These are phyloP conservation scores for Pantherophis guttatus DNA, from an alignment of 2,113 vertebrate species.

Conservation along the genomic window DNA sequence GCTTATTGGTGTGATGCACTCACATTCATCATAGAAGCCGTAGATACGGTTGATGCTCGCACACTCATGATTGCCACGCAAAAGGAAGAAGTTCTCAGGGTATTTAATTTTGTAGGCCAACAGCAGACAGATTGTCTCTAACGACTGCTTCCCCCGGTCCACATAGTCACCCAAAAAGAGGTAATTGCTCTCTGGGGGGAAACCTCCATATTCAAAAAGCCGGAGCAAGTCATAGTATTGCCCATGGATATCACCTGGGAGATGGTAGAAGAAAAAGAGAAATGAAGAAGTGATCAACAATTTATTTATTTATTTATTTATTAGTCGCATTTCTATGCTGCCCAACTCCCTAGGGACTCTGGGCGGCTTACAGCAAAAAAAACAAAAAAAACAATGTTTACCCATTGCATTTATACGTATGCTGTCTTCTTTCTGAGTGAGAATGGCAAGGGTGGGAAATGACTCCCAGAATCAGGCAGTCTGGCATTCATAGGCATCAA, in stretches of 20 bases:
- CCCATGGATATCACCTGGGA: conserved; percentile 89
- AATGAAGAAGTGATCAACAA: background rate
- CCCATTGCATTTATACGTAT: background rate
- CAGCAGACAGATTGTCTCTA: conserved; percentile 95
- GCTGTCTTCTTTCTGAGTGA: background rate
- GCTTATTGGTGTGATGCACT: conserved; percentile 43
- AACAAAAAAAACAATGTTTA: background rate
- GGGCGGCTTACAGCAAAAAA: too few species aligned
- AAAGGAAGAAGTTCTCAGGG: conserved; percentile 92
- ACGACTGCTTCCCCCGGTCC: conserved; percentile 82
- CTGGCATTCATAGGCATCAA: background rate
- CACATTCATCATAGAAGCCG: conserved; percentile 95
- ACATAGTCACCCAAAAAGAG: conserved; percentile 84
- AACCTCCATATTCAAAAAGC: conserved; percentile 94
- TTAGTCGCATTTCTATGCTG: too few species aligned
- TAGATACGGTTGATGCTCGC: conserved; percentile 99
- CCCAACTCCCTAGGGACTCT: too few species aligned
- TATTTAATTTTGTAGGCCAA: conserved; percentile 88
- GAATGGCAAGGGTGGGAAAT: background rate
- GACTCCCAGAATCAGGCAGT: background rate
- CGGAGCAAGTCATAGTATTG: conserved; percentile 94
- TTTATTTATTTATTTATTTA: background rate
- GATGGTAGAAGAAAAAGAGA: background rate
- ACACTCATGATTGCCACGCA: conserved; percentile 95
- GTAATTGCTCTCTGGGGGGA: conserved; percentile 96